A percentile compares a stretch with the other conserved stretches of the same genome.
phyloP scores from a whole-genome alignment of 2,113 vertebrate species.

The Oenanthe oenanthe region DNA sequence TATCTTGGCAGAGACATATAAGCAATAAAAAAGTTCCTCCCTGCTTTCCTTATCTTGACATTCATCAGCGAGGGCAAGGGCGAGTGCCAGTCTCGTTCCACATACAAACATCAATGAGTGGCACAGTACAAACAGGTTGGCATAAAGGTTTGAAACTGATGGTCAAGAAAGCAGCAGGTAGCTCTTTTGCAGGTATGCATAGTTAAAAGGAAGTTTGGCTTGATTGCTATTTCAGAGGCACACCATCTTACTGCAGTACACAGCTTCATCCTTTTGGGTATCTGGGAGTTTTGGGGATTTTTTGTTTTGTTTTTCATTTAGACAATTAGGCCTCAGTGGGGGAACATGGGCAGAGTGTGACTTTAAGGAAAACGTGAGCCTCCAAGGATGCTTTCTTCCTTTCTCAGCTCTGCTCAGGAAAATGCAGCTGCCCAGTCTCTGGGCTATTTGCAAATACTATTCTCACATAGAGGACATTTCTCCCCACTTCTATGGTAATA shows the following conservation, averaged over 20 bases:
- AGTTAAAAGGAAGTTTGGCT: neutral
- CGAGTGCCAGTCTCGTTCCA: accelerated
- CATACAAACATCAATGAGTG: accelerated
- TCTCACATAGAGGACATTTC: neutral
- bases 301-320: neutral
- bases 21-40: neutral
- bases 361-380: neutral
- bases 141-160: neutral
- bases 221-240: neutral
- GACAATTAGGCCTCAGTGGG: neutral
- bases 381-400: neutral
- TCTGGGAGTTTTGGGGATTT: neutral
- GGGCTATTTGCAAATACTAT: neutral
- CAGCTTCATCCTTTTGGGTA: neutral
- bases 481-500: neutral
- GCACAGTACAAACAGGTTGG: neutral
- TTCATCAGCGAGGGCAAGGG: slow-evolving; percentile 13
- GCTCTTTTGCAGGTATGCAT: neutral
- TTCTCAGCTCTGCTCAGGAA: neutral
- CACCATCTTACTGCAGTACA: accelerated
- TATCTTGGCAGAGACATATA: slow-evolving; percentile 19
- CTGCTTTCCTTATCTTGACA: slow-evolving; percentile 18
- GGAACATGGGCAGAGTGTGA: neutral
- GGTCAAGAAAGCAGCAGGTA: neutral
- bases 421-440: neutral